Base-by-base conservation (phyloP, 2,113 vertebrate genomes). In the Neodontobutis hainanensis region DNA sequence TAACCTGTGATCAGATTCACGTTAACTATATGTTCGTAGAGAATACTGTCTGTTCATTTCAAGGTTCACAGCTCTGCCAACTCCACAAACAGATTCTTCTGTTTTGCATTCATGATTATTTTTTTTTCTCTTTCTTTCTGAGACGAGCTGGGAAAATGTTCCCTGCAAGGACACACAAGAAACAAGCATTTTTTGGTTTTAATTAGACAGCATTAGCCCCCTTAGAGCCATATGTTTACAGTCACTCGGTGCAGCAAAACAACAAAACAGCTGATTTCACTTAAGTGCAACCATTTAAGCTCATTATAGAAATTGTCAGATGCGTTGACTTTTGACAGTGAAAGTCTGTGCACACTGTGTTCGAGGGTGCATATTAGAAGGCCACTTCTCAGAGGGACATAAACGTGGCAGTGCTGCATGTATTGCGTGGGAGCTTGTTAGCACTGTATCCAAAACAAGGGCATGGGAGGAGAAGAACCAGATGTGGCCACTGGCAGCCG, bases 391-490 rank as follows among this genome's bases (percentile, higher is more conserved):
- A 65, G 27, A 12, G 8, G 42, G 47, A 69, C 65, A 9, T 70
- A 45, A 68, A 64, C 42, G 80, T 75, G 58, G 34, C 76, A 68
- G 46, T 57, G 60, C 72, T 83, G 16, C 73, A 77, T 52, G 48
- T 70, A 59, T 75, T 69, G 74, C 50, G 65, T 81, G 73, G 77
- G 73, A 85, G 81, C 73, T 73, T 82, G 75, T 84, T 81, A 81
- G 76, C 46, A 8, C 64, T 51, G 85, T 84, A 87, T 89, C 84
- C 88, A 87, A 78, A 90, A 85, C 88, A 88, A 84, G 84, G 76
- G 66, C 52, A 74, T 61, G 83, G 82, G 67, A 67, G 84, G 73
- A 69, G 79, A 68, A 73, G 58, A 86, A 88, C 61, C 88, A 90
- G 86, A 89, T 88, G 83, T 89, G 83, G 59, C 71, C 61, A 57